Evolutionary conservation across 2,113 vertebrate species (phyloP).

Genomic region (Peucedramus taeniatus): DNA sequence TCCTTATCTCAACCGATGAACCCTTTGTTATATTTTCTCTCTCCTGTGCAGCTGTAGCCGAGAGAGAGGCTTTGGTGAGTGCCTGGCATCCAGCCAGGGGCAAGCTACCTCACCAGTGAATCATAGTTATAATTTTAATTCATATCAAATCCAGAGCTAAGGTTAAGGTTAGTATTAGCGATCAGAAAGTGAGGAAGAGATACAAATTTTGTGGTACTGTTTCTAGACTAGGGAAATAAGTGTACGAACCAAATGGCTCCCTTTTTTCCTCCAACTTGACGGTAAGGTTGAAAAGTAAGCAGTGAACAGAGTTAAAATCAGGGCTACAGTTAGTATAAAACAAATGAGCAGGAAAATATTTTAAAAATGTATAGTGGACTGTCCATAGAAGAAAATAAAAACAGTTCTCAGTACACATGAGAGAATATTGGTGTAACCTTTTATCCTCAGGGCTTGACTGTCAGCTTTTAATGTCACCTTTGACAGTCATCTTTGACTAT

Average conservation of each 20-base stretch:
- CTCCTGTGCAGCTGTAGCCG: background rate
- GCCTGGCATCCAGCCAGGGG: background rate
- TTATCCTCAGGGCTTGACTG: background rate
- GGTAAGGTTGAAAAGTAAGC: background rate
- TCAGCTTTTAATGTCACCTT: background rate
- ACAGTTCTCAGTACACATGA: background rate
- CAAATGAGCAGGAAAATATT: background rate
- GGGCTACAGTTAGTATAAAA: background rate
- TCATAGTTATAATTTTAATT: background rate
- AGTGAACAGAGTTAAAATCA: background rate
- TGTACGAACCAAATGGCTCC: background rate
- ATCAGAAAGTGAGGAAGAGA: background rate
- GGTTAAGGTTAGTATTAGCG: background rate
- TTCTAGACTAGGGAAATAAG: background rate
- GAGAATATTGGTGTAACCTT: background rate
- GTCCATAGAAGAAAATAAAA: background rate
- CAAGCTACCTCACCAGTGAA: background rate
- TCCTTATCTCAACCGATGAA: background rate
- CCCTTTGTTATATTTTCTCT: background rate
- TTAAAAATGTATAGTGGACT: background rate
- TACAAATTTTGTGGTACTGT: background rate
- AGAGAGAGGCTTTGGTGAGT: background rate
- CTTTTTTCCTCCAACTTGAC: background rate
- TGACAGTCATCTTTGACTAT: background rate
- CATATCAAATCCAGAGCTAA: background rate